A percentile compares a stretch with the other conserved stretches of the same genome.
These are phyloP conservation scores for Colletes collaris DNA, from an alignment of 2,888 invertebrate species.

Conservation along the genomic window DNA sequence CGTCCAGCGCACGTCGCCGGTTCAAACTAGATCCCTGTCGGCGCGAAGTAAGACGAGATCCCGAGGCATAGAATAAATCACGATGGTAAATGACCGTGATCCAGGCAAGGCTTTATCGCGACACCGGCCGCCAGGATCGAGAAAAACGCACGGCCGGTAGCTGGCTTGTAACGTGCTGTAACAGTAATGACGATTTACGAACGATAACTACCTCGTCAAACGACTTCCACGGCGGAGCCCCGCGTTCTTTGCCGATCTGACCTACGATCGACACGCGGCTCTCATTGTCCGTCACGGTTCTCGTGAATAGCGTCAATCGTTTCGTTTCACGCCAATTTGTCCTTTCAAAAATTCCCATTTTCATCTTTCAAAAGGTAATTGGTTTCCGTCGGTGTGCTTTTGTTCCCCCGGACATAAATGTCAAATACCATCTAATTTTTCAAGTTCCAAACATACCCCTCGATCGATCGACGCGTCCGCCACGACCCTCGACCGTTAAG, in stretches of 20 bases:
- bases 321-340: slow-evolving; percentile 2
- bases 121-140: slow-evolving; percentile 33
- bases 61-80: slow-evolving; percentile 53
- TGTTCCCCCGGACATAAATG: too few species aligned
- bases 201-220: slow-evolving; percentile 61
- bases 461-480: too few species aligned
- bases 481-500: too few species aligned
- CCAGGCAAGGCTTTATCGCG: slow-evolving; percentile 47
- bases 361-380: too few species aligned
- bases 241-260: slow-evolving; percentile 22
- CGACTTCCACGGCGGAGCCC: slow-evolving; percentile 32
- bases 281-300: slow-evolving; percentile 25
- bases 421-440: too few species aligned
- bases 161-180: slow-evolving; percentile 31
- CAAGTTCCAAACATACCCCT: too few species aligned
- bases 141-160: slow-evolving; percentile 59
- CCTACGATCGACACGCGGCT: slow-evolving; percentile 22
- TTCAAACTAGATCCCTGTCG: slow-evolving; percentile 26
- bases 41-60: slow-evolving; percentile 24
- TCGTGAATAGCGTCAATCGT: slow-evolving; percentile 3
- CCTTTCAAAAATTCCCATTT: neutral
- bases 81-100: slow-evolving; percentile 44
- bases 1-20: neutral
- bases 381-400: too few species aligned
- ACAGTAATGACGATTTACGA: slow-evolving; percentile 63